These are phyloP conservation scores for Anoplolepis gracilipes DNA, from an alignment of 1,140 invertebrate species.

Conservation along the genomic window DNA sequence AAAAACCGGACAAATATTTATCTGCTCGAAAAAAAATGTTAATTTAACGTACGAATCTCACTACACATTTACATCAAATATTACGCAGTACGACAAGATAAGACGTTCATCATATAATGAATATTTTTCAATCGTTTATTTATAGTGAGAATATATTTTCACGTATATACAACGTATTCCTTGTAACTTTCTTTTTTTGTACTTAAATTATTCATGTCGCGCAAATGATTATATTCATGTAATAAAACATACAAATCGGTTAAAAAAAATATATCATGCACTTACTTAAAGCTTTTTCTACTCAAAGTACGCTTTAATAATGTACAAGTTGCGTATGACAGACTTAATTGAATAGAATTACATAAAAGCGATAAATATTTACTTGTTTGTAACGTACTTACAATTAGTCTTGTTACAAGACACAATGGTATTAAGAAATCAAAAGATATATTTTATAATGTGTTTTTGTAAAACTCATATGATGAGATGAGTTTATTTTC, in stretches of 20 bases:
- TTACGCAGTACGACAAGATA: not conserved
- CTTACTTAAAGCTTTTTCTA: not conserved
- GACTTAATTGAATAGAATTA: not conserved
- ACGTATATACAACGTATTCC: not conserved
- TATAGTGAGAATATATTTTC: not conserved
- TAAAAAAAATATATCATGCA: not conserved
- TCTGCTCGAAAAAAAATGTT: not conserved
- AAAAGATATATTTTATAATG: constrained; percentile 14
- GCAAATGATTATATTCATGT: not conserved
- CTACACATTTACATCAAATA: not conserved
- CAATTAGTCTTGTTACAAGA: not conserved
- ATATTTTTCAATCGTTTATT: constrained; percentile 2
- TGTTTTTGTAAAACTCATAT: not conserved
- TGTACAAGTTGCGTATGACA: not conserved
- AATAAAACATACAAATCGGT: not conserved
- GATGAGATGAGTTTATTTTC: not conserved
- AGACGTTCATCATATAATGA: not conserved
- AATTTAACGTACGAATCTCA: constrained; percentile 34
- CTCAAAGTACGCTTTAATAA: not conserved
- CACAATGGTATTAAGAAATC: not conserved
- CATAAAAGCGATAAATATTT: not conserved
- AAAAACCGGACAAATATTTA: not conserved
- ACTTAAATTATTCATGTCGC: constrained; percentile 26
- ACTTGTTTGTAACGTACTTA: not conserved
- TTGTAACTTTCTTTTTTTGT: not conserved